These are phyloP conservation scores for Pteruthius melanotis DNA, from an alignment of 2,113 vertebrate species.

Conservation along the genomic window DNA sequence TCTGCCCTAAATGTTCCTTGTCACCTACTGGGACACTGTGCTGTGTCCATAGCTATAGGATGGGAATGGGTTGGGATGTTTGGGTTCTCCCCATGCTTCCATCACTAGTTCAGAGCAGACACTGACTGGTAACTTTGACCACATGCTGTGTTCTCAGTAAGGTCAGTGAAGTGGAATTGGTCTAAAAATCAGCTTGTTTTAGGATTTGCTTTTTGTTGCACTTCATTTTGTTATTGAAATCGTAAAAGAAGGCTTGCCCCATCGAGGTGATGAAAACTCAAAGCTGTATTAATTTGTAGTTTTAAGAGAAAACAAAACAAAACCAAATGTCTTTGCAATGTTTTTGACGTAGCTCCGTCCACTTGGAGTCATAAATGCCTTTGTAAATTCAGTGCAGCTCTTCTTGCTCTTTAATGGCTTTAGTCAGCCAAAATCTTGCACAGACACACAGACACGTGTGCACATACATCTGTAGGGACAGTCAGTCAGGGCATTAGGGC, in stretches of 20 bases:
- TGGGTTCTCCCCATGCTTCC: neutral
- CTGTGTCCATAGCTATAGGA: neutral
- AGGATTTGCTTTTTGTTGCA: neutral
- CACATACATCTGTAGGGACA: neutral
- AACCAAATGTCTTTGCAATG: conserved; percentile 57
- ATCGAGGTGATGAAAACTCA: conserved; percentile 46
- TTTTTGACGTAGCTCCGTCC: conserved; percentile 44
- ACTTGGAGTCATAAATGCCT: conserved; percentile 55
- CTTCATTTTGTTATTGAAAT: neutral
- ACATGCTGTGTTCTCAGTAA: neutral
- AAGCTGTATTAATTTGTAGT: conserved; percentile 62
- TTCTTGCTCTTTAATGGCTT: conserved; percentile 42
- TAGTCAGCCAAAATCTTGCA: neutral
- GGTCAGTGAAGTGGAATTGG: neutral
- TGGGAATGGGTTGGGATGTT: neutral
- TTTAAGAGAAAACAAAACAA: conserved; percentile 64
- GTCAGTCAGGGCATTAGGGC: neutral
- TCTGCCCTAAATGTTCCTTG: neutral
- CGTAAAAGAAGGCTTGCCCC: neutral
- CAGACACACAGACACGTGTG: conserved; percentile 5
- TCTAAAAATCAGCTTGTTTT: conserved; percentile 8
- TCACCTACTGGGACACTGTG: neutral
- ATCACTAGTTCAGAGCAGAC: neutral
- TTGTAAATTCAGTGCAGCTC: conserved; percentile 46
- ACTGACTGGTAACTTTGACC: neutral